Conservation (phyloP, 2,888 invertebrate species). For the Poecilobothrus nobilitatus region DNA sequence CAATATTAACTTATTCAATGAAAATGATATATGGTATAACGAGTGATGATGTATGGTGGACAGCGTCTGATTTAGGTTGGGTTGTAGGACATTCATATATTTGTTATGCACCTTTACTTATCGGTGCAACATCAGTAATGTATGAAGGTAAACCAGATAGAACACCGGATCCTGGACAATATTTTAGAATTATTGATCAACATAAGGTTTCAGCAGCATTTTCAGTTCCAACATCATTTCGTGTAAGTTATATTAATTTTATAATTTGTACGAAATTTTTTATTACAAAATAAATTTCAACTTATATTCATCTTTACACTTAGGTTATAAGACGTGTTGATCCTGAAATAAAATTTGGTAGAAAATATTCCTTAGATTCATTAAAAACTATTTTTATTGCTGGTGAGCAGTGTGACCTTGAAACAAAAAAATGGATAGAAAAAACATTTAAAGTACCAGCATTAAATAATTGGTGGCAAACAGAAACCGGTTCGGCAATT, state of each 20-base stretch:
- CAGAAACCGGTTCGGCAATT: slow-evolving; percentile 86
- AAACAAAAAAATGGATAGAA: slow-evolving; percentile 73
- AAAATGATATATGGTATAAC: slow-evolving; percentile 69
- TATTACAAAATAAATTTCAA: too few species aligned
- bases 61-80: slow-evolving; percentile 68
- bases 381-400: slow-evolving; percentile 70
- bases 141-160: slow-evolving; percentile 93
- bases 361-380: slow-evolving; percentile 62
- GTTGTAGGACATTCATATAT: slow-evolving; percentile 94
- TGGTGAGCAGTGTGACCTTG: slow-evolving; percentile 89
- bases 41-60: slow-evolving; percentile 82
- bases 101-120: slow-evolving; percentile 79
- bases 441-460: slow-evolving; percentile 64
- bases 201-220: slow-evolving; percentile 79
- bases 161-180: slow-evolving; percentile 86
- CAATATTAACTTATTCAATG: slow-evolving; percentile 77
- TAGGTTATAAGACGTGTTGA: slow-evolving; percentile 64
- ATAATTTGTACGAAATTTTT: too few species aligned
- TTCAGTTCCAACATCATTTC: slow-evolving; percentile 83
- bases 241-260: slow-evolving; percentile 41
- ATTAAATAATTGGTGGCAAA: slow-evolving; percentile 96
- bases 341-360: slow-evolving; percentile 59
- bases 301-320: slow-evolving; percentile 37
- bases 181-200: slow-evolving; percentile 83
- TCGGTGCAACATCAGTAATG: slow-evolving; percentile 69